A percentile compares a stretch with the other conserved stretches of the same genome.
Evolutionary conservation across 2,797 vertebrate genomes (phyloP).

Genomic region (Chaetodon trifasciatus): DNA sequence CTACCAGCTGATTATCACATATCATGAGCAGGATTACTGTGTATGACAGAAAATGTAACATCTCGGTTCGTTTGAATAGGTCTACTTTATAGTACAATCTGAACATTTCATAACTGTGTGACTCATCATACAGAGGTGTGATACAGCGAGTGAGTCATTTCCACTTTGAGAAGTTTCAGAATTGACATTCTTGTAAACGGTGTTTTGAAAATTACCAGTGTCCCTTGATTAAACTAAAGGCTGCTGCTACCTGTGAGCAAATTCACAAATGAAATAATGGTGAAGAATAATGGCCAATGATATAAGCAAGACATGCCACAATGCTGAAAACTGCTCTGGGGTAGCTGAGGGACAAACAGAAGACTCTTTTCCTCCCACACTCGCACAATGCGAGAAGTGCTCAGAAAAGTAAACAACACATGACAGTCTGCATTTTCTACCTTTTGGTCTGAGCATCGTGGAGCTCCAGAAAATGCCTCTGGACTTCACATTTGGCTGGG

Average conservation of each 20-base stretch:
- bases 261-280: background rate
- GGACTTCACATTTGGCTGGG: conserved; percentile 94
- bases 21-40: conserved; percentile 6
- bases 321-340: background rate
- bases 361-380: background rate
- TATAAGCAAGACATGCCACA: background rate
- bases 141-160: conserved; percentile 25
- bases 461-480: conserved; percentile 94
- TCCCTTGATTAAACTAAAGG: background rate
- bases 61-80: background rate
- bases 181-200: background rate
- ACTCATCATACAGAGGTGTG: conserved; percentile 30
- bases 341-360: background rate
- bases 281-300: background rate
- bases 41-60: background rate
- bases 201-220: background rate
- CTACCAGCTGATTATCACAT: conserved; percentile 4
- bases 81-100: background rate
- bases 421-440: conserved; percentile 74
- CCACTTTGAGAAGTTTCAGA: conserved; percentile 10
- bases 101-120: conserved; percentile 20
- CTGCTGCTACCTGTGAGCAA: background rate
- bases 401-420: conserved; percentile 15
- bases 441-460: conserved; percentile 94
- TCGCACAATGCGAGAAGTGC: background rate